A percentile compares a stretch with the other conserved stretches of the same genome.
Evolutionary conservation across 2,888 invertebrate genomes (phyloP).

Genomic region (Drosophila fungiperda): DNA sequence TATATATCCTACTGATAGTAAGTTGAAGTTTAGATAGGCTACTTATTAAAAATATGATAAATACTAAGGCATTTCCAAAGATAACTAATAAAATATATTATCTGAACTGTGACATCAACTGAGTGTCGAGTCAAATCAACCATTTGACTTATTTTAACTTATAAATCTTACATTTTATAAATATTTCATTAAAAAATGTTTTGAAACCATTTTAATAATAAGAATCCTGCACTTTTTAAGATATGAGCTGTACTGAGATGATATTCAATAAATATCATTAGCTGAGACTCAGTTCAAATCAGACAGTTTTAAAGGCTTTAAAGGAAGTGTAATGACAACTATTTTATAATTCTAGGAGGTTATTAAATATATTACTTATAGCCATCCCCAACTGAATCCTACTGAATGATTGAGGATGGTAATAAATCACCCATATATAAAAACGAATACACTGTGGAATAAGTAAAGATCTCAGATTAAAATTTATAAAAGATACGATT

Average conservation of each 20-base stretch:
- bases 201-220: background rate
- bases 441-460: background rate
- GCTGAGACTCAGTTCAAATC: background rate
- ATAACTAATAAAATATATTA: too few relatives aligned
- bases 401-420: too few relatives aligned
- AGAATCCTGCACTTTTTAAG: background rate
- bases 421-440: too few relatives aligned
- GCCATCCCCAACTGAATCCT: background rate
- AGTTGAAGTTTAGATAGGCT: background rate
- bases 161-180: too few relatives aligned
- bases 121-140: background rate
- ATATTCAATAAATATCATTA: background rate
- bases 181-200: background rate
- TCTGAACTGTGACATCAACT: background rate
- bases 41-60: background rate
- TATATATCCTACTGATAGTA: background rate
- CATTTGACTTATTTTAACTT: background rate
- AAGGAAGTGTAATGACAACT: background rate
- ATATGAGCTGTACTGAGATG: background rate
- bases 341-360: background rate
- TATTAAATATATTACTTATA: background rate
- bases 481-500: background rate
- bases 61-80: too few relatives aligned
- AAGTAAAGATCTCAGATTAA: background rate
- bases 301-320: background rate